Evolutionary conservation across 2,888 invertebrate genomes (phyloP).

Genomic region (Nemotelus pantherinus): DNA sequence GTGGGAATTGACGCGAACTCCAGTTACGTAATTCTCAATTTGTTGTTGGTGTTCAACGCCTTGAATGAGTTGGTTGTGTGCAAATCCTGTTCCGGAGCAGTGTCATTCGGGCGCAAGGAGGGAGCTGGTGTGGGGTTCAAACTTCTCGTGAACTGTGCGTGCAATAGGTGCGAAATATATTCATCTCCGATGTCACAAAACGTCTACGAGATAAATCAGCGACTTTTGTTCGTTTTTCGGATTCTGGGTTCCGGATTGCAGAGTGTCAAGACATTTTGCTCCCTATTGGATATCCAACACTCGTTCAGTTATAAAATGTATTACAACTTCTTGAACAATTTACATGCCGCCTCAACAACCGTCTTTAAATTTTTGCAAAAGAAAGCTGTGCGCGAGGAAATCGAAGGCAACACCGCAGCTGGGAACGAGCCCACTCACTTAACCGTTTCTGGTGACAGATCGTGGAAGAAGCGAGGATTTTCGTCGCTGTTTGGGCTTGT

Average conservation of each 20-base stretch:
- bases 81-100: constrained; percentile 7
- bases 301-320: constrained; percentile 4
- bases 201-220: neutral
- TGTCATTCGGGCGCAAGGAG: neutral
- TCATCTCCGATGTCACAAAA: neutral
- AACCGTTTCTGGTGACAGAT: constrained; percentile 9
- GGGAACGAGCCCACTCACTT: constrained; percentile 8
- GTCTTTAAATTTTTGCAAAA: neutral
- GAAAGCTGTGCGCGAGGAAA: neutral
- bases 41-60: constrained; percentile 2
- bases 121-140: constrained; percentile 16
- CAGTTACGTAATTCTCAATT: neutral
- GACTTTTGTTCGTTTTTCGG: constrained; percentile 1
- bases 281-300: neutral
- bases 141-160: constrained; percentile 1
- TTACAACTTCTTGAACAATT: constrained; percentile 14
- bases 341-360: neutral
- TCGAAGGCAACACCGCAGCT: neutral
- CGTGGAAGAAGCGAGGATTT: constrained; percentile 13
- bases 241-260: neutral
- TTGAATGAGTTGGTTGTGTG: constrained; percentile 17
- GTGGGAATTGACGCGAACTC: constrained; percentile 5
- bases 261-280: constrained; percentile 17
- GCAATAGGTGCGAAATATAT: neutral
- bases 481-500: constrained; percentile 22